Conservation (phyloP, 2,113 vertebrate species). For the Ovis aries region DNA sequence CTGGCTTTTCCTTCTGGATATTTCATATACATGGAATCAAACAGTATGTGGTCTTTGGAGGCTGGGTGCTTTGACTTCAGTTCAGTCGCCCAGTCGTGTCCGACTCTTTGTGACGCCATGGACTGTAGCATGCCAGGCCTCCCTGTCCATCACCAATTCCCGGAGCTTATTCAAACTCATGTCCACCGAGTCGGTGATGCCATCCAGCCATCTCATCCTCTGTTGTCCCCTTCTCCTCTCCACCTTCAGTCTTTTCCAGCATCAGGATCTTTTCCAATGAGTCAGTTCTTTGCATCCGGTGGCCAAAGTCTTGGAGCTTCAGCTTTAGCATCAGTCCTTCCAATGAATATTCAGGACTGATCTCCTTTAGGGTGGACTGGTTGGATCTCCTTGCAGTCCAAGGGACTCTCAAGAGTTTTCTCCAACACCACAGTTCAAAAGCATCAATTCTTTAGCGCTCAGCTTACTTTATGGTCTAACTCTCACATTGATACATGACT, state of each 20-base stretch:
- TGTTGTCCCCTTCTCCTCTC: not conserved
- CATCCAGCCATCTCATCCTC: not conserved
- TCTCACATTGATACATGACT: not conserved
- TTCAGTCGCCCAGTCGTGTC: accelerated
- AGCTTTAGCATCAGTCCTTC: not conserved
- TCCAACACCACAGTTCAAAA: not conserved
- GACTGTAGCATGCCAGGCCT: not conserved
- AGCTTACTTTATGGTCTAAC: not conserved
- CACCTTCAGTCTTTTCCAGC: not conserved
- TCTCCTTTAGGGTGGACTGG: not conserved
- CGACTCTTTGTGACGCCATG: not conserved
- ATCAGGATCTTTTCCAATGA: not conserved
- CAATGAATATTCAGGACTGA: not conserved
- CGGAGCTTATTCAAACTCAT: not conserved
- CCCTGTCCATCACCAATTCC: not conserved
- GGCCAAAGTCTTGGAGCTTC: not conserved
- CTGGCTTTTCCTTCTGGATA: not conserved
- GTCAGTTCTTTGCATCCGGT: not conserved
- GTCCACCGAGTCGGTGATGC: accelerated
- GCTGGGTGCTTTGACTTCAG: not conserved
- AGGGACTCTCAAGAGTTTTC: not conserved
- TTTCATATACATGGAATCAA: not conserved
- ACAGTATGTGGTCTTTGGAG: not conserved
- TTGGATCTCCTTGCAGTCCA: not conserved
- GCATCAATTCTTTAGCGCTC: not conserved